Conservation (phyloP, 2,113 vertebrate genomes). For the Danio rerio region DNA sequence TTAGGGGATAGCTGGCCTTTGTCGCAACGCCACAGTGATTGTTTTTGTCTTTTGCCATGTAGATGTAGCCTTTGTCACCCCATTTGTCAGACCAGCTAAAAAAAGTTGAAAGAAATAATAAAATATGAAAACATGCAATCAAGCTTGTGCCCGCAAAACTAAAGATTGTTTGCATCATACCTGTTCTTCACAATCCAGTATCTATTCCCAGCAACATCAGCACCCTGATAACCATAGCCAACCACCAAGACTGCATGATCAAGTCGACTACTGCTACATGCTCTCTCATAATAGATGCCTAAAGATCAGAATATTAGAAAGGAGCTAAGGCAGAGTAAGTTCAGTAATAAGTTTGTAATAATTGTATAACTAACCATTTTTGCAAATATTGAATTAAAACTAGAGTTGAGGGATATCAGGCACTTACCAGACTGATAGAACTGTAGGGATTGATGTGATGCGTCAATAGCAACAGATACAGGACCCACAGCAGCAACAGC, state of each 20-base stretch:
- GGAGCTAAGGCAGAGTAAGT: background rate
- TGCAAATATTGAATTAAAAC: no score
- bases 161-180: slow-evolving; percentile 59
- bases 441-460: slow-evolving; percentile 78
- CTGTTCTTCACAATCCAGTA: slow-evolving; percentile 91
- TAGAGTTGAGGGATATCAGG: no score
- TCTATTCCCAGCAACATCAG: slow-evolving; percentile 73
- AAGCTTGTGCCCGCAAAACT: no score
- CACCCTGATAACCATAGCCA: slow-evolving; percentile 78
- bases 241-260: slow-evolving; percentile 82
- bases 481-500: slow-evolving; percentile 81
- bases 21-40: slow-evolving; percentile 84
- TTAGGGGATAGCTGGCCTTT: slow-evolving; percentile 78
- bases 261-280: slow-evolving; percentile 78
- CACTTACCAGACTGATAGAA: slow-evolving; percentile 80
- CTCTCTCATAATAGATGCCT: slow-evolving; percentile 85
- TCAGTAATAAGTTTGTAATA: background rate
- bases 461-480: slow-evolving; percentile 82
- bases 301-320: background rate
- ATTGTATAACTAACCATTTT: no score
- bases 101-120: background rate
- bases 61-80: slow-evolving; percentile 79
- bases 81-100: slow-evolving; percentile 82
- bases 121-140: background rate
- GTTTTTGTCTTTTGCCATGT: slow-evolving; percentile 77